Evolutionary conservation across 1,140 invertebrate genomes (phyloP).

Genomic region (Magallana angulata): DNA sequence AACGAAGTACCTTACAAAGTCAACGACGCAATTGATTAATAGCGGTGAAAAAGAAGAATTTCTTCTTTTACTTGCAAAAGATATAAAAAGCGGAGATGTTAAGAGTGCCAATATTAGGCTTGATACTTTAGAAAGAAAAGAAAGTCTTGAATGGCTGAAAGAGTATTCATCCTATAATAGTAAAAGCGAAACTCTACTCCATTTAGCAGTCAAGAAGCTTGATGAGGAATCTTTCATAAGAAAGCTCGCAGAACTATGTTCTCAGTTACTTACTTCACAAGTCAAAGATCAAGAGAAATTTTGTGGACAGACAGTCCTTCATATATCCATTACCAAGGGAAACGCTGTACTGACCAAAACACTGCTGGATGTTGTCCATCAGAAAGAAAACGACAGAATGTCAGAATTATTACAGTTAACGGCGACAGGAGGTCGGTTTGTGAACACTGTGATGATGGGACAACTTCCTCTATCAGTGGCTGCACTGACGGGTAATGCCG

Average conservation of each 20-base stretch:
- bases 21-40: neutral
- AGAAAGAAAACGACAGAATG: constrained; percentile 23
- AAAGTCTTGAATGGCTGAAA: neutral
- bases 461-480: constrained; percentile 67
- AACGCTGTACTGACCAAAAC: constrained; percentile 53
- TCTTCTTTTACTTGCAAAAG: neutral
- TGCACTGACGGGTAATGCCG: constrained; percentile 61
- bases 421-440: constrained; percentile 63
- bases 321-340: constrained; percentile 66
- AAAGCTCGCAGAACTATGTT: constrained; percentile 49
- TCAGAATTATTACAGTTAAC: constrained; percentile 46
- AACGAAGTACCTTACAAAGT: neutral
- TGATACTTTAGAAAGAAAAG: neutral
- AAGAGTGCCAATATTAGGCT: neutral
- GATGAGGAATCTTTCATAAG: constrained; percentile 49
- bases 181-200: constrained; percentile 59
- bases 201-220: constrained; percentile 54
- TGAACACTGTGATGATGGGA: constrained; percentile 69
- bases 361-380: constrained; percentile 43
- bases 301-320: constrained; percentile 66
- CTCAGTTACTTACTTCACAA: constrained; percentile 51
- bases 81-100: neutral
- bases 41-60: neutral
- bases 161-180: neutral
- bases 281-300: constrained; percentile 50